Base-by-base conservation (phyloP, 37 sponge, comb jelly and placozoan species). In the Spongilla lacustris region DNA sequence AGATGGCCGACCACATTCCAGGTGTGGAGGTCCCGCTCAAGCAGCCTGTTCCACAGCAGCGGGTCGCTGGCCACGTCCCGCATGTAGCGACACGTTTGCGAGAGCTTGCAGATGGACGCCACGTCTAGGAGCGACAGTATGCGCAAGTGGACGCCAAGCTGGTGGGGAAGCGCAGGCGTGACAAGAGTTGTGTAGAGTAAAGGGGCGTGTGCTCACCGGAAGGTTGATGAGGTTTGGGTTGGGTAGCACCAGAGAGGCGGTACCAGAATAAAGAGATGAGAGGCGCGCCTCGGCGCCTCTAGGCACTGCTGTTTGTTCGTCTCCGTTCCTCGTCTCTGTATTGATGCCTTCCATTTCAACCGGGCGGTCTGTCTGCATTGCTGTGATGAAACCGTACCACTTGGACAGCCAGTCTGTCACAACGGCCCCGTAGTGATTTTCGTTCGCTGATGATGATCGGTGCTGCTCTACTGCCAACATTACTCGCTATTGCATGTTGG, bases 1-100 rank as follows among this genome's bases (percentile, higher is more conserved):
- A 88, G 85, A 81, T 92, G 92, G 13, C 86, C 82, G 23, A 92
- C 38, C 36, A 85, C 82, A 3, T 9, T 6, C 89, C 89, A 92
- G 27, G 67, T 34, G 11, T 38, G 75, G 25, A 58, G 29, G 82
- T 92, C 92, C 38, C 76, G 27, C 49, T 46, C n/a, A 8, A 92
- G 79, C 28, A 78, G 77, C 12, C 81, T 58, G 46, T 58, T 74
- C 92, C 92, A 92, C 21, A 92, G 81, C 67, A 92, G 81, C 28
- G 89, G 68, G 50, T 92, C 92, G 24, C 76, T 21, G 29, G 89
- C n/a, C 27, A 85, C 30, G 14, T 31, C 36, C 12, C 69, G 33
- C 71, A 92, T 41, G 48, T 69, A 41, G 32, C 58, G 35, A 81
- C 89, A 92, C 21, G 92, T 92, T 73, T 74, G 72, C 1, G 75